Conservation (phyloP, 92 coral and sea anemone genomes). For the Galaxea fascicularis region DNA sequence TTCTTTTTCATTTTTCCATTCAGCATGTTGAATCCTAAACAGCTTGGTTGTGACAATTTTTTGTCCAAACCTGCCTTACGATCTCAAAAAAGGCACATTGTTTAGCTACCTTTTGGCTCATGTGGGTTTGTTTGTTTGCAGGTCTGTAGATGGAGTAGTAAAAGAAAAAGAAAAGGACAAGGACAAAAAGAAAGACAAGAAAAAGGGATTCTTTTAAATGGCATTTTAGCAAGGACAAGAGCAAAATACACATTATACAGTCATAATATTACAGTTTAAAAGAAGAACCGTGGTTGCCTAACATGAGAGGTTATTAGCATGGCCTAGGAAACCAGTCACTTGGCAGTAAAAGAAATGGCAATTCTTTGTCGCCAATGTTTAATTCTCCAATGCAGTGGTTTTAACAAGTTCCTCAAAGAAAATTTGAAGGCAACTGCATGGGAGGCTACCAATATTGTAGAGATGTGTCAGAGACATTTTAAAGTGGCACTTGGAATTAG, state of each 20-base stretch:
- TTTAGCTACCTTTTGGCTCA: no score
- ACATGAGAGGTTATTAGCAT: not conserved
- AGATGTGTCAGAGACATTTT: not conserved
- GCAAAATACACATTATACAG: not conserved
- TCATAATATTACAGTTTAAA: not conserved
- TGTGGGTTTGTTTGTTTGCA: slow-evolving; percentile 18
- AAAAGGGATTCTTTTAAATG: slow-evolving; percentile 90
- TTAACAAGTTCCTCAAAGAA: not conserved
- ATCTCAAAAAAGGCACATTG: no score
- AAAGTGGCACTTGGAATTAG: not conserved
- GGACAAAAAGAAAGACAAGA: slow-evolving; percentile 87
- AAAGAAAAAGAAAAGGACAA: slow-evolving; percentile 76
- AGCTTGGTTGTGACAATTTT: no score
- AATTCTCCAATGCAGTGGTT: not conserved
- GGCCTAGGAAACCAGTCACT: not conserved
- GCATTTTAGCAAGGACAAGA: not conserved
- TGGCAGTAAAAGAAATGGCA: not conserved
- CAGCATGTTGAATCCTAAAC: no score
- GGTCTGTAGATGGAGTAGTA: slow-evolving; percentile 84
- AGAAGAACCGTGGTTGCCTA: not conserved
- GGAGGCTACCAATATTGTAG: no score
- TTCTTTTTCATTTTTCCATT: no score
- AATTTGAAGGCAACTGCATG: no score
- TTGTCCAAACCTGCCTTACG: no score
- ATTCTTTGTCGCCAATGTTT: not conserved